phyloP scores from a whole-genome alignment of 1,140 invertebrate species.

The Trachymyrmex septentrionalis region DNA sequence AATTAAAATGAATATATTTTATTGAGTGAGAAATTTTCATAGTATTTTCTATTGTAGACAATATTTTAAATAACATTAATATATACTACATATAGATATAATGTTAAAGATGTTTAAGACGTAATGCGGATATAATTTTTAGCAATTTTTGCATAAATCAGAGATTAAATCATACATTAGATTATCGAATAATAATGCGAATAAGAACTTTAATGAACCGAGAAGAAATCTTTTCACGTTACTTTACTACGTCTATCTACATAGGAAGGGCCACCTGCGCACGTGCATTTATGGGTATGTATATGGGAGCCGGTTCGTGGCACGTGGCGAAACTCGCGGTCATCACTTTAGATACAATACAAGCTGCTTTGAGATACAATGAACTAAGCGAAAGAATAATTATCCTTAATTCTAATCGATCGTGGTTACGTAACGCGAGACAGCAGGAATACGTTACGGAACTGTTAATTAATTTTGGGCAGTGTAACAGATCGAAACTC shows the following conservation, averaged over 20 bases:
- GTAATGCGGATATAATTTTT: neutral
- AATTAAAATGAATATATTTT: slow-evolving; percentile 8
- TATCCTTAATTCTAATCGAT: neutral
- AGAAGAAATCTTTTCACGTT: neutral
- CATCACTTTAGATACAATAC: neutral
- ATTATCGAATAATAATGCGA: neutral
- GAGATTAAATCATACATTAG: neutral
- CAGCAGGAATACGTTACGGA: slow-evolving; percentile 49
- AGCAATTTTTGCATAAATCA: neutral
- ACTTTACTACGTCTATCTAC: neutral
- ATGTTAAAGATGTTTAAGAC: neutral
- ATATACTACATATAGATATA: neutral
- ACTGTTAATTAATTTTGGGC: slow-evolving; percentile 67
- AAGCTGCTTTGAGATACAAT: neutral
- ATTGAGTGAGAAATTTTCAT: neutral
- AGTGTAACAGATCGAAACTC: slow-evolving; percentile 42
- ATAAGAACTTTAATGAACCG: neutral
- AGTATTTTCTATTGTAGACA: neutral
- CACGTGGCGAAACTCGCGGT: slow-evolving; percentile 52
- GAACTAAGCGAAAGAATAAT: neutral
- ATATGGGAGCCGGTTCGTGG: slow-evolving; percentile 23
- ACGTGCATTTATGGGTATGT: slow-evolving; percentile 48
- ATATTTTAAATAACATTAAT: neutral
- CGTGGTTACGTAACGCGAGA: neutral
- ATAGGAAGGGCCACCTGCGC: slow-evolving; percentile 64